These are phyloP conservation scores for Acrossocheilus wenchowensis DNA, from an alignment of 2,797 vertebrate genomes.

Conservation along the genomic window DNA sequence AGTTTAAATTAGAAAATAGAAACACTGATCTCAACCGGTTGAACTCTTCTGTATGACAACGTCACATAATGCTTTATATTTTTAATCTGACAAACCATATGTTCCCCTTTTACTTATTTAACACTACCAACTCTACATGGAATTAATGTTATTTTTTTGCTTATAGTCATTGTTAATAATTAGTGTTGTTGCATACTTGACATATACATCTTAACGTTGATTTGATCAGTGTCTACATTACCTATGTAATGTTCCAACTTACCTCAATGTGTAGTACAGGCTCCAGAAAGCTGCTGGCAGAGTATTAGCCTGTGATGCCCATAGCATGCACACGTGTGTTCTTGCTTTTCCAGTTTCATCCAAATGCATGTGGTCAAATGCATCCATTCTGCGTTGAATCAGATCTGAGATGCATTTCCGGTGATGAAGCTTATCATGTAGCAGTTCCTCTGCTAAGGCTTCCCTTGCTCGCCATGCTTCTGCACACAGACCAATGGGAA, in stretches of 20 bases:
- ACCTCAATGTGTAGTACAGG: slow-evolving; percentile 68
- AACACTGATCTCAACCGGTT: no score
- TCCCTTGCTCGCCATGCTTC: slow-evolving; percentile 62
- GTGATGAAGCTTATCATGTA: slow-evolving; percentile 57
- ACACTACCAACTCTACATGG: no score
- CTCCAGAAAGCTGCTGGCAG: slow-evolving; percentile 70
- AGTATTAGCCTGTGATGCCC: slow-evolving; percentile 72
- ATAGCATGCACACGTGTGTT: slow-evolving; percentile 65
- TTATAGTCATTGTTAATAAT: background rate
- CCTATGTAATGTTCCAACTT: background rate
- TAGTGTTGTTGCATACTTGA: background rate
- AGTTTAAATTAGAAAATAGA: no score
- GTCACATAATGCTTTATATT: no score
- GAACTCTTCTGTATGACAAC: no score
- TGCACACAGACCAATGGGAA: slow-evolving; percentile 61
- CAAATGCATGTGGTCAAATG: slow-evolving; percentile 62
- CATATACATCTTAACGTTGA: background rate
- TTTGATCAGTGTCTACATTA: background rate
- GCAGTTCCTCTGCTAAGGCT: slow-evolving; percentile 56
- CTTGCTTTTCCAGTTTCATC: slow-evolving; percentile 65
- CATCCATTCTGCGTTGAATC: slow-evolving; percentile 64
- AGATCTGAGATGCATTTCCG: slow-evolving; percentile 62
- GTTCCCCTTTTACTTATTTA: no score
- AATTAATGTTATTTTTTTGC: background rate
- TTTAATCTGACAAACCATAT: no score